Evolutionary conservation across 1,140 invertebrate genomes (phyloP).

Genomic region (Nasonia longicornis): DNA sequence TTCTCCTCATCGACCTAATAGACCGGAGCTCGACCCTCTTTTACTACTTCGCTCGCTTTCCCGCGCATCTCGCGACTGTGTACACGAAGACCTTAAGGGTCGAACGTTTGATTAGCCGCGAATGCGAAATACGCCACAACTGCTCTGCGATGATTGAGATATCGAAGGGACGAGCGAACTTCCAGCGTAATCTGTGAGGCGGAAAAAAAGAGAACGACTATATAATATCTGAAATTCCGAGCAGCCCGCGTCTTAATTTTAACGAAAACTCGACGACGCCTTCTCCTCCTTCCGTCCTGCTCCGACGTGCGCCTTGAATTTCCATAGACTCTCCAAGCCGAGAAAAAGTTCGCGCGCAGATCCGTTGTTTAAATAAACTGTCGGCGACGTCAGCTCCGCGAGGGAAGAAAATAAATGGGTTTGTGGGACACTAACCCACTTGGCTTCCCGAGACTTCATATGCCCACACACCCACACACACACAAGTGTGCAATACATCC

Average conservation of each 20-base stretch:
- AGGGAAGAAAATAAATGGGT: background rate
- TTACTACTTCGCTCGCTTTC: background rate
- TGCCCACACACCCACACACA: no score
- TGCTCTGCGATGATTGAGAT: background rate
- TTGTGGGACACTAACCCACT: background rate
- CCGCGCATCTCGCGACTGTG: background rate
- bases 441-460: background rate
- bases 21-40: background rate
- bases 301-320: slow-evolving; percentile 24
- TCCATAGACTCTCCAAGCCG: background rate
- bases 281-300: background rate
- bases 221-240: slow-evolving; percentile 6
- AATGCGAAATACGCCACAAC: background rate
- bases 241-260: slow-evolving; percentile 1
- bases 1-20: slow-evolving; percentile 14
- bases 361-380: background rate
- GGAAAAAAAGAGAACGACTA: background rate
- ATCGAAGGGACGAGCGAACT: background rate
- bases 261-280: slow-evolving; percentile 1
- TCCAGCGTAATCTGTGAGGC: background rate
- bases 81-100: background rate
- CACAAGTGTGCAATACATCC: background rate
- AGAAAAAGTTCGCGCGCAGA: background rate
- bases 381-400: background rate
- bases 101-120: background rate